Conservation (phyloP, 1,140 invertebrate species). For the Idris sp. region DNA sequence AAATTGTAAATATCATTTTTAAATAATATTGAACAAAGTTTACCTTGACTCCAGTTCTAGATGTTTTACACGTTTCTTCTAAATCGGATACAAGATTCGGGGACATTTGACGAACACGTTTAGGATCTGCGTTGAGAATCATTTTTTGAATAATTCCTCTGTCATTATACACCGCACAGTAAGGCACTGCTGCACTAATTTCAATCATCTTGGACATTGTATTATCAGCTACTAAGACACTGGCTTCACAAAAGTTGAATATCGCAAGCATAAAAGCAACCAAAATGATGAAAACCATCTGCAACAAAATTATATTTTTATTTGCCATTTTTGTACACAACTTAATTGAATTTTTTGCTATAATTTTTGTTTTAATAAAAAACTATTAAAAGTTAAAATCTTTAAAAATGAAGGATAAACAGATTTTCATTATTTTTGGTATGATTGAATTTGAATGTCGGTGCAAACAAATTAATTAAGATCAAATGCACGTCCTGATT, state of each 20-base stretch:
- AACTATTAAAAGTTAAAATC: not conserved
- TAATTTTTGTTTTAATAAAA: not conserved
- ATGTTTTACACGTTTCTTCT: constrained; percentile 80
- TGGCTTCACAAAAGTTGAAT: constrained; percentile 51
- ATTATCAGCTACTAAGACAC: constrained; percentile 81
- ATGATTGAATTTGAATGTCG: no score
- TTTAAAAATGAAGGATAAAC: no score
- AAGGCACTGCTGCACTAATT: constrained; percentile 80
- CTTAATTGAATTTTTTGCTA: not conserved
- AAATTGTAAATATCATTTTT: no score
- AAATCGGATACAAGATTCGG: constrained; percentile 80
- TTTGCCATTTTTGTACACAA: not conserved
- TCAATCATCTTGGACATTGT: constrained; percentile 83
- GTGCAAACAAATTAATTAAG: no score
- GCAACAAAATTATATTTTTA: constrained; percentile 16
- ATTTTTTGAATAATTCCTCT: constrained; percentile 81
- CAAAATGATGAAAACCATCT: constrained; percentile 65
- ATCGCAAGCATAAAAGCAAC: constrained; percentile 23
- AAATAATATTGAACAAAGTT: not conserved
- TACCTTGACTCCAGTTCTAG: constrained; percentile 66
- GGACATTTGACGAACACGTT: constrained; percentile 81
- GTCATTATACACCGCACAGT: constrained; percentile 81
- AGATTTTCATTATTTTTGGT: no score
- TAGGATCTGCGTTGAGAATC: constrained; percentile 80
- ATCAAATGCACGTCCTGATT: constrained; percentile 15